phyloP scores from a whole-genome alignment of 2,113 vertebrate genomes.

The Centropristis striata region DNA sequence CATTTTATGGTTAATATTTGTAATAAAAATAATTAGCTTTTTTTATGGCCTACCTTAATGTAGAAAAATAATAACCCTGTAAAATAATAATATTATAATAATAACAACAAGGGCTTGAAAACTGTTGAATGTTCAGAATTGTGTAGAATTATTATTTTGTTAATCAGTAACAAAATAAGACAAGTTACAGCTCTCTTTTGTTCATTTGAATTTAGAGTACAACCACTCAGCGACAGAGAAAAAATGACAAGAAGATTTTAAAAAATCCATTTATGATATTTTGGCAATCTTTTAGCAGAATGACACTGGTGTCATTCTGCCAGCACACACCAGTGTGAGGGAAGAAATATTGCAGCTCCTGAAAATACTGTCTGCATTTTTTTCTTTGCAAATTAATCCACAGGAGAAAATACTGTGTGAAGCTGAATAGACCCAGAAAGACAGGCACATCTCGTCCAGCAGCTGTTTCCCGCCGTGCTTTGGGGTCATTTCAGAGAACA shows the following conservation, averaged over 20 bases:
- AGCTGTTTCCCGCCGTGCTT: background rate
- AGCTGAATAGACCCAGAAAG: background rate
- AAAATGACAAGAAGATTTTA: background rate
- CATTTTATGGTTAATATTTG: no score
- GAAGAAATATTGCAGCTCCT: background rate
- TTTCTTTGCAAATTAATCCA: slow-evolving; percentile 14
- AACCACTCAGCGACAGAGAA: background rate
- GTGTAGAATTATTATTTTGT: no score
- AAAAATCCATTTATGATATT: no score
- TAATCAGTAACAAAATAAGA: background rate
- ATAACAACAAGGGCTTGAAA: no score
- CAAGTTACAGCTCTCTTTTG: background rate
- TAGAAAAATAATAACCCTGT: no score
- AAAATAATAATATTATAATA: no score
- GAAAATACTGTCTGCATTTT: background rate
- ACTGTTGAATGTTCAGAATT: no score
- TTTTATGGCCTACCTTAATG: no score
- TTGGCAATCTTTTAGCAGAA: background rate
- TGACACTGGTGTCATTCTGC: no score
- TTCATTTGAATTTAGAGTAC: background rate
- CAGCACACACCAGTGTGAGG: background rate
- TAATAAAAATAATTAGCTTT: no score
- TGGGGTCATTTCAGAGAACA: background rate
- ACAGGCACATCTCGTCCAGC: background rate
- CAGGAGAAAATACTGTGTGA: slow-evolving; percentile 13